phyloP scores from a whole-genome alignment of 2,797 vertebrate species.

The Silurus lanzhouensis region DNA sequence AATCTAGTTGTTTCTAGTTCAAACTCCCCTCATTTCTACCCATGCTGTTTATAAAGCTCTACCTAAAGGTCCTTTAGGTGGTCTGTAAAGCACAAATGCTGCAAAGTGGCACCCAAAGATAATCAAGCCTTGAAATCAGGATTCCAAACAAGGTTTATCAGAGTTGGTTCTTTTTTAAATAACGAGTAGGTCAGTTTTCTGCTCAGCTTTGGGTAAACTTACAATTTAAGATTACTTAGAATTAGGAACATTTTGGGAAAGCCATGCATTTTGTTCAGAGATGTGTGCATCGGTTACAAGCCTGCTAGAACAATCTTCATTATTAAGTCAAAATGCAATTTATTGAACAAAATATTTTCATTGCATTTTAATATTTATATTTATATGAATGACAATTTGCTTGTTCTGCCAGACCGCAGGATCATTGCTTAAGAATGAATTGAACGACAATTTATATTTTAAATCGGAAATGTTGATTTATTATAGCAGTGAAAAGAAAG shows the following conservation, averaged over 20 bases:
- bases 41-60: neutral
- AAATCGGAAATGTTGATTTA: neutral
- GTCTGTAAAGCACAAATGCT: neutral
- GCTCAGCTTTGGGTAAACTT: too few relatives aligned
- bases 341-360: too few relatives aligned
- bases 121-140: neutral
- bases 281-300: conserved; percentile 35
- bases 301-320: neutral
- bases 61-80: neutral
- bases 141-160: neutral
- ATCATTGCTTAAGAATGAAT: neutral
- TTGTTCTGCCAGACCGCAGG: neutral
- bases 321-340: too few relatives aligned
- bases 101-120: neutral
- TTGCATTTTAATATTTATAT: neutral
- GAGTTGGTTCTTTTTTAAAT: neutral
- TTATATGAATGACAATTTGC: too few relatives aligned
- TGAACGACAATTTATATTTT: neutral
- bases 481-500: conserved; percentile 43
- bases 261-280: conserved; percentile 18
- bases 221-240: neutral
- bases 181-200: neutral
- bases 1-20: neutral
- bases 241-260: neutral
- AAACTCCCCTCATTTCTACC: neutral